Conservation (phyloP, 2,113 vertebrate species). For the Dissostichus mawsoni region DNA sequence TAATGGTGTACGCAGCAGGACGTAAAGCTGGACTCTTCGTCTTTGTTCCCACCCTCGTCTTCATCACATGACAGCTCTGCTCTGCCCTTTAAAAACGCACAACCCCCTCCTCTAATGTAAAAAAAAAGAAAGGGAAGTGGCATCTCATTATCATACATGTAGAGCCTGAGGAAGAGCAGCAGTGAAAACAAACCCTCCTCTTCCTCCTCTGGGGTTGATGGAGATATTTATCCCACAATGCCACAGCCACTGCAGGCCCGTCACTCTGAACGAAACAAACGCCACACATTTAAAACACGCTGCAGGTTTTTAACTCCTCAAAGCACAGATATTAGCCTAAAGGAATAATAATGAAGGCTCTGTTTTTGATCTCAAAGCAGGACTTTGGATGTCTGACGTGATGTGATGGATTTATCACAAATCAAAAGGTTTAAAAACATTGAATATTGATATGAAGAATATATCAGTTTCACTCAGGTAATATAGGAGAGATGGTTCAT, state of each 20-base stretch:
- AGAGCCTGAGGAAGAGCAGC: constrained; percentile 33
- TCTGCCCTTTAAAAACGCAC: constrained; percentile 59
- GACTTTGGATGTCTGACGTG: too few species aligned
- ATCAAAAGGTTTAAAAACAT: too few species aligned
- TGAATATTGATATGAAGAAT: too few species aligned
- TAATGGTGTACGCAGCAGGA: constrained; percentile 2
- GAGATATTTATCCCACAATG: constrained; percentile 77
- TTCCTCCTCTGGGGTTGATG: constrained; percentile 70
- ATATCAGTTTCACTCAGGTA: too few species aligned
- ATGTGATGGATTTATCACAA: too few species aligned
- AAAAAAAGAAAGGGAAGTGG: constrained; percentile 43
- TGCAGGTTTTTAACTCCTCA: too few species aligned
- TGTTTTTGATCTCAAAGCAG: too few species aligned
- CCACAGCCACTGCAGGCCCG: constrained; percentile 75
- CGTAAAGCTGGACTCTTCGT: constrained; percentile 37
- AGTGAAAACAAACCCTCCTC: constrained; percentile 30
- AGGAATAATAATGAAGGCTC: too few species aligned
- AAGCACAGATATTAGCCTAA: too few species aligned
- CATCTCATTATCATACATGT: constrained; percentile 78
- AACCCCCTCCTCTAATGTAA: constrained; percentile 51
- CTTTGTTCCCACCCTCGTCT: constrained; percentile 72
- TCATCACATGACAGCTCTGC: constrained; percentile 11
- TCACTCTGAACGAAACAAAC: constrained; percentile 25
- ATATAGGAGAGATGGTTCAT: too few species aligned
- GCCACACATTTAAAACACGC: too few species aligned